Conservation (phyloP, 2,888 invertebrate genomes). For the Eupithecia pulchellata region DNA sequence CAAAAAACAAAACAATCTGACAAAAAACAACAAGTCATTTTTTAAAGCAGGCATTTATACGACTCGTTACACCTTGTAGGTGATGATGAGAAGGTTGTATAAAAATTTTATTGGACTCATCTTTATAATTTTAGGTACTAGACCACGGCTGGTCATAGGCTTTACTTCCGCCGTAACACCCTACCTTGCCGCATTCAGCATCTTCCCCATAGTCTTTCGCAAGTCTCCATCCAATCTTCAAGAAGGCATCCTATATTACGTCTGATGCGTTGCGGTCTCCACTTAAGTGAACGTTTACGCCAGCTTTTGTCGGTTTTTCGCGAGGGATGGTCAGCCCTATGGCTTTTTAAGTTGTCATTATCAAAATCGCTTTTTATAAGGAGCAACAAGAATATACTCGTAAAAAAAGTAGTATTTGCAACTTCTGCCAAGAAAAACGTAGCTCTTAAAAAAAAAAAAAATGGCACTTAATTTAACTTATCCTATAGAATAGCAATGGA, state of each 20-base stretch:
- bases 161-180: neutral
- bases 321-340: neutral
- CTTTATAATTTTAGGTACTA: neutral
- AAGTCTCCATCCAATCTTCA: neutral
- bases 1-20: slow-evolving; percentile 33
- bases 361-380: no score
- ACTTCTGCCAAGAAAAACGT: neutral
- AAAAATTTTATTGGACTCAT: neutral
- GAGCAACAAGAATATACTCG: no score
- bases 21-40: slow-evolving; percentile 14
- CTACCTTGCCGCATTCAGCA: neutral
- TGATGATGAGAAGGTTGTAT: neutral
- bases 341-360: no score
- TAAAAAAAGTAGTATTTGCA: neutral
- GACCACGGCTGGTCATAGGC: neutral
- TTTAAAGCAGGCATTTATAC: neutral
- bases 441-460: no score
- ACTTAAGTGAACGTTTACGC: neutral
- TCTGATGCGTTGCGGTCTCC: neutral
- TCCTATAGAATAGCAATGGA: no score
- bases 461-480: no score
- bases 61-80: neutral
- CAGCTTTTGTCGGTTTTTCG: neutral
- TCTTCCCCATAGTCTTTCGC: neutral
- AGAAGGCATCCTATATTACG: neutral